A percentile compares a stretch with the other conserved stretches of the same genome.
phyloP scores from a whole-genome alignment of 2,888 invertebrate genomes.

The Imbricaverruca yamaguchii region DNA sequence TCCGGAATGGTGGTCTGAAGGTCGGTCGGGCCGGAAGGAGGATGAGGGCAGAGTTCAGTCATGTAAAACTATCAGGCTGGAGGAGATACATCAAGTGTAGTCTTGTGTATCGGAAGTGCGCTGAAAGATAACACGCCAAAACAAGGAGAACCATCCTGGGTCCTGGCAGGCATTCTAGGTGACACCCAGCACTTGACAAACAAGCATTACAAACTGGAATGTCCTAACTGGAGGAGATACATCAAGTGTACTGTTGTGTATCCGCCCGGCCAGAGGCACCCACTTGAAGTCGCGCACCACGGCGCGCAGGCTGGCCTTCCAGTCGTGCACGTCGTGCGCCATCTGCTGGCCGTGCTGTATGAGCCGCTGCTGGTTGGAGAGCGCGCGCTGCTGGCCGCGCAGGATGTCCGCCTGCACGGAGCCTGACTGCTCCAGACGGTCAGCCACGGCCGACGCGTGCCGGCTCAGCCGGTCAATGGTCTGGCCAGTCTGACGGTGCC shows the following conservation, averaged over 20 bases:
- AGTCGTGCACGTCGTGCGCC: not conserved
- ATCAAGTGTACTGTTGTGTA: too few relatives aligned
- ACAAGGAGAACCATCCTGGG: not conserved
- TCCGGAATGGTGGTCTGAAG: too few relatives aligned
- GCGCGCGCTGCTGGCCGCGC: constrained; percentile 41
- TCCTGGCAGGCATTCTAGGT: too few relatives aligned
- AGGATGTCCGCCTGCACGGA: constrained; percentile 47
- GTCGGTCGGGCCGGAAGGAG: too few relatives aligned
- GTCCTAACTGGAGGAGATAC: too few relatives aligned
- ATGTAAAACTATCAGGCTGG: too few relatives aligned
- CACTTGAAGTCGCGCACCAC: not conserved
- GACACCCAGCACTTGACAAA: too few relatives aligned
- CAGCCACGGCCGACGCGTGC: constrained; percentile 49
- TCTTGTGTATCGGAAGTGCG: not conserved
- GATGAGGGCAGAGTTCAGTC: too few relatives aligned
- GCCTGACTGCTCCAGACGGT: constrained; percentile 45
- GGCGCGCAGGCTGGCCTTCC: not conserved
- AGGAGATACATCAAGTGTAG: too few relatives aligned
- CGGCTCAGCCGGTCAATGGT: constrained; percentile 49
- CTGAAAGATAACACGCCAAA: not conserved
- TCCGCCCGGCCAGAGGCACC: not conserved
- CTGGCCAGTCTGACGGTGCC: constrained; percentile 54
- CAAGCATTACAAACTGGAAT: too few relatives aligned
- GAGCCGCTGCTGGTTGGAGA: constrained; percentile 41
- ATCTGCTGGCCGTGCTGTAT: constrained; percentile 37